Evolutionary conservation across 2,888 invertebrate genomes (phyloP), one percentile per base, ranked within the genome.

Genomic region (Amiota minor): DNA sequence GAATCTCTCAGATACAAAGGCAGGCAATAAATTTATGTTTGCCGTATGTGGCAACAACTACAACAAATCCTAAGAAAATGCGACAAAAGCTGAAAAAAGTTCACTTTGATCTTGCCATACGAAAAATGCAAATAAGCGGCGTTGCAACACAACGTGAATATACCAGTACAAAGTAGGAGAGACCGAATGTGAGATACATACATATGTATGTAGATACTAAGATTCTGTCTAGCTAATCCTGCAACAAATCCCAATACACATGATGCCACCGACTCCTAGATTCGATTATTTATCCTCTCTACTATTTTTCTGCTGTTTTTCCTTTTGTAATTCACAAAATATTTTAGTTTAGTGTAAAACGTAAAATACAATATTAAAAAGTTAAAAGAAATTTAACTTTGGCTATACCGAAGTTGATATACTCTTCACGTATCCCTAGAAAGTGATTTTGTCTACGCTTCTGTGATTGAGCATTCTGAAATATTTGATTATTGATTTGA

Each of bases 61-160:
- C 62, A 62, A 65, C 18, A 65, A 53, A 53, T 53, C 14, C 10
- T 53, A 35, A 35, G 35, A 35, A 35, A 35, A 35, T 35, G 35
- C 35, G 35, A 59, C 18, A 59, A 59, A n/a, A 18, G 18, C 59
- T 11, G 11, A 59, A 10, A 59, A 59, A 9, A 14, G 16, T 23
- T 69, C 45, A n/a, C 83, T 83, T 83, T 85, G 83, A 83, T 83
- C 83, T 85, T 78, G 84, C 83, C 86, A 83, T 35, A 53, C 84
- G 79, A 67, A 67, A 61, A 68, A 68, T 68, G 67, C 67, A 68
- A 68, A 68, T 68, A 9, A 65, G 47, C 65, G 6, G 65, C 65
- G 18, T 18, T 53, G 53, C 14, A 53, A 16, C 53, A 16, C 56
- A 16, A 59, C 10, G 6, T 35, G 35, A 35, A 35, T 35, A 35